Conservation (phyloP, 2,888 invertebrate genomes). For the Neocrepidodera transversa region DNA sequence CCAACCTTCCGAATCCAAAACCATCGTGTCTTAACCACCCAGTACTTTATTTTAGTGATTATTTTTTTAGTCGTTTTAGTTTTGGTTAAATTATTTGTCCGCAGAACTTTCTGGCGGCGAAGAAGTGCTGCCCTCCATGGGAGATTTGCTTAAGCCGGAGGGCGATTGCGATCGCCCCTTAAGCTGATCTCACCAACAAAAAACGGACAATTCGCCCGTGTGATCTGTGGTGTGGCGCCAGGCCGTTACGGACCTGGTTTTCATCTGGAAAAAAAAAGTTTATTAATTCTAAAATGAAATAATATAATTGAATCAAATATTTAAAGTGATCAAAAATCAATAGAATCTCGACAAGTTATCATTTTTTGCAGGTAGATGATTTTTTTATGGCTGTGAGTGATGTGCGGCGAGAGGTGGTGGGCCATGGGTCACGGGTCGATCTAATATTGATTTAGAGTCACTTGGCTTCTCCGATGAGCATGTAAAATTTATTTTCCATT, state of each 20-base stretch:
- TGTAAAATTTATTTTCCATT: too few relatives aligned
- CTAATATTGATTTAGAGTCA: too few relatives aligned
- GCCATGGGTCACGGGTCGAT: too few relatives aligned
- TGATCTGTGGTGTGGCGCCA: slow-evolving; percentile 76
- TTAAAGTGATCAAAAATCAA: too few relatives aligned
- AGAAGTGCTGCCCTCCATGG: slow-evolving; percentile 41
- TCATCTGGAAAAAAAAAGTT: slow-evolving; percentile 69
- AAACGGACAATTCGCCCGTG: slow-evolving; percentile 79
- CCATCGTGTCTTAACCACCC: neutral
- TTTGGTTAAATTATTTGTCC: slow-evolving; percentile 29
- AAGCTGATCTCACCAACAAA: slow-evolving; percentile 75
- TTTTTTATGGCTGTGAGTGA: too few relatives aligned
- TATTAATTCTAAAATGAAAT: too few relatives aligned
- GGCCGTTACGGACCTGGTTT: slow-evolving; percentile 76
- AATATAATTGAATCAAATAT: too few relatives aligned
- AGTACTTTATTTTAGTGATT: slow-evolving; percentile 7
- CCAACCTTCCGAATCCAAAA: neutral
- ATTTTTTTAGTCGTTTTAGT: slow-evolving; percentile 31
- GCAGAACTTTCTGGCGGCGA: slow-evolving; percentile 46
- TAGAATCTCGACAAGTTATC: too few relatives aligned
- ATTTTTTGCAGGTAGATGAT: too few relatives aligned
- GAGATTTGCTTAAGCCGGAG: slow-evolving; percentile 42
- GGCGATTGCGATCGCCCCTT: slow-evolving; percentile 55
- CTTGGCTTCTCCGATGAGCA: too few relatives aligned
- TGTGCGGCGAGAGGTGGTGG: too few relatives aligned